Evolutionary conservation across 2,797 vertebrate species (phyloP).

Genomic region (Galaxias olidus): DNA sequence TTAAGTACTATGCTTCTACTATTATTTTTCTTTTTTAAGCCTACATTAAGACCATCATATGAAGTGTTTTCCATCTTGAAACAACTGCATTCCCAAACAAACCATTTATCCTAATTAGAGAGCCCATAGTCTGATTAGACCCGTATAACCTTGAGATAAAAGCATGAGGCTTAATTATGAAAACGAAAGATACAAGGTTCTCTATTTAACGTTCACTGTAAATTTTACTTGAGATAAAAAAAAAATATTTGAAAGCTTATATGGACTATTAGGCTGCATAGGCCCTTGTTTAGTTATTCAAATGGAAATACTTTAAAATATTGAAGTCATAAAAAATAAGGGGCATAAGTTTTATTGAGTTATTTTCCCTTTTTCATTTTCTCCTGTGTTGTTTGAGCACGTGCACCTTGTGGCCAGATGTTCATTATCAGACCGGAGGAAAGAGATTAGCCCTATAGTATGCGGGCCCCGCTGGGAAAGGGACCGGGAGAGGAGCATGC

Average conservation of each 20-base stretch:
- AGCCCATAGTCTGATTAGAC: slow-evolving; percentile 74
- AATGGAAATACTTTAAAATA: slow-evolving; percentile 47
- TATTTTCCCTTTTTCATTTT: slow-evolving; percentile 45
- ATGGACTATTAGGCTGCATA: slow-evolving; percentile 71
- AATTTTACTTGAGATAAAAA: slow-evolving; percentile 29
- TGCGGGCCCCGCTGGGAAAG: not conserved
- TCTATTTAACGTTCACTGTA: slow-evolving; percentile 75
- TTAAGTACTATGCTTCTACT: slow-evolving; percentile 24
- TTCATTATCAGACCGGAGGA: slow-evolving; percentile 64
- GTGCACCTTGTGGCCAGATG: slow-evolving; percentile 75
- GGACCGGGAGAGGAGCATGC: not conserved
- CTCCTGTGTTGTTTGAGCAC: slow-evolving; percentile 40
- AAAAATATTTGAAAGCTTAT: slow-evolving; percentile 48
- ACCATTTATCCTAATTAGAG: slow-evolving; percentile 74
- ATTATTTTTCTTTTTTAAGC: slow-evolving; percentile 22
- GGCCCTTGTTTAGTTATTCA: slow-evolving; percentile 35
- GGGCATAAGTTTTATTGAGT: slow-evolving; percentile 65
- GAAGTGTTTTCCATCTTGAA: slow-evolving; percentile 70
- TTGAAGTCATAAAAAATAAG: slow-evolving; percentile 65
- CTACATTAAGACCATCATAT: slow-evolving; percentile 5
- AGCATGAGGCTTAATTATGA: slow-evolving; percentile 78
- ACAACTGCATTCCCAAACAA: slow-evolving; percentile 69
- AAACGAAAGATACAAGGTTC: slow-evolving; percentile 66
- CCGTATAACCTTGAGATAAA: slow-evolving; percentile 76
- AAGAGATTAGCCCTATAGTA: slow-evolving; percentile 20